Evolutionary conservation across 2,888 invertebrate species (phyloP).

Genomic region (Drosophila silvestris): DNA sequence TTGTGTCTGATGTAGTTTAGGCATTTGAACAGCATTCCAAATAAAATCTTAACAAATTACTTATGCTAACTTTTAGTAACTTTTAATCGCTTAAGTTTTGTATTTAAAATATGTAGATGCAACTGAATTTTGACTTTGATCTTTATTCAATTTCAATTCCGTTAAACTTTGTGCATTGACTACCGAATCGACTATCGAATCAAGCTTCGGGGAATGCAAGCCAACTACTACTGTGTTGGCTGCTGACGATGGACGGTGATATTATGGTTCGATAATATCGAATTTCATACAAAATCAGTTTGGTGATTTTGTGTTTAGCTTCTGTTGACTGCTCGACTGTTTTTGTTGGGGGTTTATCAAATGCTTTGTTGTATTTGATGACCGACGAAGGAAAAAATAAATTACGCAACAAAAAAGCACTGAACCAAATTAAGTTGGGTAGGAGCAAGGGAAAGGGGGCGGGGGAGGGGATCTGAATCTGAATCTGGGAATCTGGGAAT

Average conservation of each 20-base stretch:
- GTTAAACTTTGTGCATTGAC: slow-evolving; percentile 47
- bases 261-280: slow-evolving; percentile 57
- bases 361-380: slow-evolving; percentile 33
- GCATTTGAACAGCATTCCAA: background rate
- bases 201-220: slow-evolving; percentile 22
- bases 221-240: slow-evolving; percentile 45
- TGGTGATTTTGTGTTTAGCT: slow-evolving; percentile 58
- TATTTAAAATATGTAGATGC: background rate
- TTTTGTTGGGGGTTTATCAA: slow-evolving; percentile 42
- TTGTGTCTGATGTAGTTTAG: background rate
- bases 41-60: background rate
- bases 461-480: background rate
- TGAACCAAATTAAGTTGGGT: slow-evolving; percentile 69
- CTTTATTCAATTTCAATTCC: slow-evolving; percentile 11
- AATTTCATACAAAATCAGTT: slow-evolving; percentile 60
- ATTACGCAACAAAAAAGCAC: slow-evolving; percentile 51
- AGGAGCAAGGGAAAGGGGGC: background rate
- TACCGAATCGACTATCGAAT: slow-evolving; percentile 24
- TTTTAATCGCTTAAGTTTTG: background rate
- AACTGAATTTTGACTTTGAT: background rate
- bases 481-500: slow-evolving; percentile 37
- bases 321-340: slow-evolving; percentile 66
- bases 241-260: slow-evolving; percentile 16
- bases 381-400: slow-evolving; percentile 17
- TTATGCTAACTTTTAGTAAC: background rate